A percentile compares a stretch with the other conserved stretches of the same genome.
These are phyloP conservation scores for Nothoprocta pentlandii DNA, from an alignment of 2,113 vertebrate species.

Conservation along the genomic window DNA sequence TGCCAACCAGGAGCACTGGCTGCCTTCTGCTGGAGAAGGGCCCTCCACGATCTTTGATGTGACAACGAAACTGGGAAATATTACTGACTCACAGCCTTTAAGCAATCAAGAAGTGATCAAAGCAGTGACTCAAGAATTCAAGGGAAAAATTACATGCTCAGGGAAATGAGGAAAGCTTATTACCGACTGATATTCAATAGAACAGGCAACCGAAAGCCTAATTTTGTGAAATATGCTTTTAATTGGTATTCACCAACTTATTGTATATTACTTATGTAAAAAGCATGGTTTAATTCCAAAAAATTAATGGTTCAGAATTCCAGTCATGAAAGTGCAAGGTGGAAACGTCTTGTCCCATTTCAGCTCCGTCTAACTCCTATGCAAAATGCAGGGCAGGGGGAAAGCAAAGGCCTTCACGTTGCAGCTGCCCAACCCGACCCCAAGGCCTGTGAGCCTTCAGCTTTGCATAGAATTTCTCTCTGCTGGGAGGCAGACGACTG, in stretches of 20 bases:
- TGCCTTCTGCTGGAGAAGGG: conserved; percentile 60
- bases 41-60: conserved; percentile 60
- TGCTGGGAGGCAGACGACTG: neutral
- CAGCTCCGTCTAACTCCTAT: neutral
- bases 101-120: conserved; percentile 70
- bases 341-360: conserved; percentile 16
- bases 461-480: neutral
- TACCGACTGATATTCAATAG: conserved; percentile 46
- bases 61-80: conserved; percentile 56
- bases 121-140: conserved; percentile 56
- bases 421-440: neutral
- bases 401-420: neutral
- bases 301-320: conserved; percentile 41
- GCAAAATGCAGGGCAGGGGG: neutral
- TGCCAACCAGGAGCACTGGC: conserved; percentile 63
- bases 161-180: conserved; percentile 61
- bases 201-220: conserved; percentile 43
- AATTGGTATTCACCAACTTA: conserved; percentile 40
- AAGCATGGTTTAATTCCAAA: conserved; percentile 18
- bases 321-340: neutral
- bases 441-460: fast-evolving
- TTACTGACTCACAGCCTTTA: conserved; percentile 70
- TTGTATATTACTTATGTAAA: conserved; percentile 53
- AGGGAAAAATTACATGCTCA: conserved; percentile 64
- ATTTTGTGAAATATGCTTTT: conserved; percentile 63